These are phyloP conservation scores for Tachycineta bicolor DNA, from an alignment of 2,113 vertebrate species.

Conservation along the genomic window DNA sequence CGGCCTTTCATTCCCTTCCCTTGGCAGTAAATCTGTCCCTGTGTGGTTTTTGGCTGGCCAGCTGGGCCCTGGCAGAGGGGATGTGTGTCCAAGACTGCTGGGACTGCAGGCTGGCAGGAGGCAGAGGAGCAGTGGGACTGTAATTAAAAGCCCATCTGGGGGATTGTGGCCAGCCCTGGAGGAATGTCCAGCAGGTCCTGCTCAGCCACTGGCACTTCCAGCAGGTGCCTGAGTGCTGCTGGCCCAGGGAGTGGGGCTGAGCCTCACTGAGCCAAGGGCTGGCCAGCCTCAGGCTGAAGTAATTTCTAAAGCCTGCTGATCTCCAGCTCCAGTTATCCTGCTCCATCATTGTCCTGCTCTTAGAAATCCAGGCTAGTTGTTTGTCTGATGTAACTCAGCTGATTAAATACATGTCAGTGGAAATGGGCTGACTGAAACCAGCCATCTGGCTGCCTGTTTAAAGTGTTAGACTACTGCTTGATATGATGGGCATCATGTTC, in stretches of 20 bases:
- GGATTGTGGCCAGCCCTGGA: neutral
- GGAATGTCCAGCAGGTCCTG: neutral
- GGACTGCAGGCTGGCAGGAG: neutral
- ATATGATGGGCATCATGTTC: neutral
- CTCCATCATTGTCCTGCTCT: neutral
- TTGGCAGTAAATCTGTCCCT: neutral
- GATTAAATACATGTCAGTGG: neutral
- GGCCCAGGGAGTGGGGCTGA: neutral
- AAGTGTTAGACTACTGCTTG: neutral
- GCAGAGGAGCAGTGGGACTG: rapidly evolving
- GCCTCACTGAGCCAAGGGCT: neutral
- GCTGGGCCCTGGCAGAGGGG: neutral
- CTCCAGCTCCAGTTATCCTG: rapidly evolving
- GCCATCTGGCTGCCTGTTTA: slow-evolving; percentile 4
- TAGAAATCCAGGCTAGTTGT: neutral
- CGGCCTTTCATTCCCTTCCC: neutral
- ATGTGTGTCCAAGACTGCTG: rapidly evolving
- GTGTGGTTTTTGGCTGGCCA: neutral
- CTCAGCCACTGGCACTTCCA: neutral
- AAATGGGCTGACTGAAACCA: neutral
- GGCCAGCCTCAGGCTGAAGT: neutral
- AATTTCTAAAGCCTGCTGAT: neutral
- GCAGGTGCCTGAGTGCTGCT: neutral
- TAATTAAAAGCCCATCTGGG: neutral
- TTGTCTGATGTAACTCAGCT: neutral